A percentile compares a stretch with the other conserved stretches of the same genome.
phyloP scores from a whole-genome alignment of 2,888 invertebrate genomes.

The Pherbina coryleti region DNA sequence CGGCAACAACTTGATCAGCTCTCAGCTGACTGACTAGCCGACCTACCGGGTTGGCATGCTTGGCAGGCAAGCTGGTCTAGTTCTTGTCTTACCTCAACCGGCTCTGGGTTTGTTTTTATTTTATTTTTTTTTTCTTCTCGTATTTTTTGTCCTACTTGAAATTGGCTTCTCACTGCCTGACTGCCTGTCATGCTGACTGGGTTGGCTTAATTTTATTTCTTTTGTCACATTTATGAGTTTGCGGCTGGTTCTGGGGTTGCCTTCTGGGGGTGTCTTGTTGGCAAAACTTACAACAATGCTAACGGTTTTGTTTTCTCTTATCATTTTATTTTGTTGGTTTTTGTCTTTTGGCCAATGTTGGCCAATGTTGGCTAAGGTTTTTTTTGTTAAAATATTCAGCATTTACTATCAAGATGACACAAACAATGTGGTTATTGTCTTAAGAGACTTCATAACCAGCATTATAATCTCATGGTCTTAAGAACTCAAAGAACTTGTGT shows the following conservation, averaged over 20 bases:
- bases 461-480: not conserved
- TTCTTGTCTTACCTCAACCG: not conserved
- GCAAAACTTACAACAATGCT: not conserved
- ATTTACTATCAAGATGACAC: not conserved
- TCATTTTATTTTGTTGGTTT: not conserved
- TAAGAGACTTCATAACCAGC: not conserved
- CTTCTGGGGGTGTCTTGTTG: not conserved
- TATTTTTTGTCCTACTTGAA: not conserved
- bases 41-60: not conserved
- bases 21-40: constrained; percentile 32
- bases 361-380: not conserved
- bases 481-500: not conserved
- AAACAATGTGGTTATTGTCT: not conserved
- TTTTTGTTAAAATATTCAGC: not conserved
- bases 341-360: not conserved
- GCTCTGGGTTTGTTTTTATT: not conserved
- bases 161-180: constrained; percentile 11
- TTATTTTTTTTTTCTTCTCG: not conserved
- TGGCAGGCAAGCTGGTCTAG: not conserved
- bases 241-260: not conserved
- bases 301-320: constrained; percentile 8
- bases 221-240: not conserved
- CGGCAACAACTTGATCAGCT: constrained; percentile 46
- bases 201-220: constrained; percentile 15
- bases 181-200: not conserved